phyloP scores from a whole-genome alignment of 2,888 invertebrate genomes.

The Pollenia amentaria region DNA sequence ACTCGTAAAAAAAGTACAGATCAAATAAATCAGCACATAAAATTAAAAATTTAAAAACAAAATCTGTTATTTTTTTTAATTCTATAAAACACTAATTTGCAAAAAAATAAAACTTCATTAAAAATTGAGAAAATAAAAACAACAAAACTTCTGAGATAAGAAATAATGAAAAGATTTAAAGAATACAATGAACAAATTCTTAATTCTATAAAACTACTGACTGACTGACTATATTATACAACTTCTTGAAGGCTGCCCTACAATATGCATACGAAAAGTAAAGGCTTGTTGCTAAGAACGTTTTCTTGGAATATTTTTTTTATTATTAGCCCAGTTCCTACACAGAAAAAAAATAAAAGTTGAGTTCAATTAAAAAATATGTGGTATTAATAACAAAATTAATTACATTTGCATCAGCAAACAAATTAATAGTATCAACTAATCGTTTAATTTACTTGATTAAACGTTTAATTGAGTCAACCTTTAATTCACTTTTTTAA shows the following conservation, averaged over 20 bases:
- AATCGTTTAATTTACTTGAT: too few relatives aligned
- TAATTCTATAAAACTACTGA: slow-evolving; percentile 22
- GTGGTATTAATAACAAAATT: too few relatives aligned
- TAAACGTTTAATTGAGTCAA: too few relatives aligned
- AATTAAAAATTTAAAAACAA: slow-evolving; percentile 13
- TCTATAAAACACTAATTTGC: slow-evolving; percentile 55
- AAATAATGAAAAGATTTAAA: not conserved
- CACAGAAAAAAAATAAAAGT: too few relatives aligned
- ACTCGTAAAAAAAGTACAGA: slow-evolving; percentile 9
- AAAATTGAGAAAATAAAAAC: slow-evolving; percentile 30
- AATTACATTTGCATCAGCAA: too few relatives aligned
- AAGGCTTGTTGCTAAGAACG: too few relatives aligned
- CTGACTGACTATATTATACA: slow-evolving; percentile 17
- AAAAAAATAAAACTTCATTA: slow-evolving; percentile 54
- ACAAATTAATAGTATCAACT: too few relatives aligned
- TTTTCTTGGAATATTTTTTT: too few relatives aligned
- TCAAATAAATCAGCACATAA: slow-evolving; percentile 20
- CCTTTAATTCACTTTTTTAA: too few relatives aligned
- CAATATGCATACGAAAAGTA: not conserved
- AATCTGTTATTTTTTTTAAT: slow-evolving; percentile 5
- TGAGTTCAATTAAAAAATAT: too few relatives aligned
- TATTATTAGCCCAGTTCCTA: too few relatives aligned
- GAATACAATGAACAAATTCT: slow-evolving; percentile 44
- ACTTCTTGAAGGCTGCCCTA: slow-evolving; percentile 4
- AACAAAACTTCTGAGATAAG: slow-evolving; percentile 46